These are phyloP conservation scores for Eupithecia abbreviata DNA, from an alignment of 2,888 invertebrate genomes.

Conservation along the genomic window DNA sequence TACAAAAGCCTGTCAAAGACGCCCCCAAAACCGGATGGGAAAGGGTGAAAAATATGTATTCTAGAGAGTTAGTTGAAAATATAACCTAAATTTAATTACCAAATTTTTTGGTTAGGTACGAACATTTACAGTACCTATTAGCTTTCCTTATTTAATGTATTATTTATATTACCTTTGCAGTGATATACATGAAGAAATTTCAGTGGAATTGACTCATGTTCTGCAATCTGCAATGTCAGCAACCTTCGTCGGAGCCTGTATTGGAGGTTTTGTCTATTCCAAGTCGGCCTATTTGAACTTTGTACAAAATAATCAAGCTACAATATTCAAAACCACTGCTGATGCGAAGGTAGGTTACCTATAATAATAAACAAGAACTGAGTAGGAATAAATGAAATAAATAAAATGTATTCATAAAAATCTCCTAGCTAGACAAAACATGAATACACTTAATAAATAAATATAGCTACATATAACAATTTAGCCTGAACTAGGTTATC, in stretches of 20 bases:
- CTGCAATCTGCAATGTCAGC: slow-evolving; percentile 85
- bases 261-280: slow-evolving; percentile 86
- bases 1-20: slow-evolving; percentile 40
- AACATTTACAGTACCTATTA: neutral
- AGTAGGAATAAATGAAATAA: too few relatives aligned
- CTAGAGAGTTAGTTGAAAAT: slow-evolving; percentile 67
- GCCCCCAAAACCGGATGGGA: slow-evolving; percentile 74
- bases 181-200: slow-evolving; percentile 84
- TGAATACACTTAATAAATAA: too few relatives aligned
- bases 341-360: slow-evolving; percentile 86
- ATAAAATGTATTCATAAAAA: too few relatives aligned
- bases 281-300: slow-evolving; percentile 86
- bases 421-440: too few relatives aligned
- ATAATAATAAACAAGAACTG: neutral
- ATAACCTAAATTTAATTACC: neutral
- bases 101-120: neutral
- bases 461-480: too few relatives aligned
- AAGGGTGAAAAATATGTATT: slow-evolving; percentile 78
- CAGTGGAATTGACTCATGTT: slow-evolving; percentile 85
- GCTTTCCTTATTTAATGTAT: neutral
- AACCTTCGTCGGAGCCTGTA: slow-evolving; percentile 84
- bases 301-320: slow-evolving; percentile 89
- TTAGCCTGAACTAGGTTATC: too few relatives aligned
- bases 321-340: slow-evolving; percentile 85
- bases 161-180: slow-evolving; percentile 71